Conservation (phyloP, 2,888 invertebrate genomes). For the Hanleya hanleyi region DNA sequence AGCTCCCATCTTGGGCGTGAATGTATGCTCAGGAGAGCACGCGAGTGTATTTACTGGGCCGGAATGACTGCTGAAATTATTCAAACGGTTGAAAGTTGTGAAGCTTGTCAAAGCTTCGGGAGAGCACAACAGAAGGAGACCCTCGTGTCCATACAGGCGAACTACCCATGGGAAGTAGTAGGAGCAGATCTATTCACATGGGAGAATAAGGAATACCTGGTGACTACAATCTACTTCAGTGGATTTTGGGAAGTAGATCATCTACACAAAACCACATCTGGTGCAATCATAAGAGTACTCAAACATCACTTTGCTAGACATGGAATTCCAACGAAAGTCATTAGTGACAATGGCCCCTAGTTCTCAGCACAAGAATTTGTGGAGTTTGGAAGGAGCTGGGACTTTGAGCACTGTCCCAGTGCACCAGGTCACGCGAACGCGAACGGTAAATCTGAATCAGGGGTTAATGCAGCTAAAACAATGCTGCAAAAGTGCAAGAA, state of each 20-base stretch:
- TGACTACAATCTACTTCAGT: not conserved
- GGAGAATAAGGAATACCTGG: too few species aligned
- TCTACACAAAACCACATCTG: too few species aligned
- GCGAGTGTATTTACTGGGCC: not conserved
- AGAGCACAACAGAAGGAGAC: not conserved
- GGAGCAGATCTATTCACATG: too few species aligned
- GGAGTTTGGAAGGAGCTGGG: too few species aligned
- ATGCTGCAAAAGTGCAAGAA: too few species aligned
- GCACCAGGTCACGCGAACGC: not conserved
- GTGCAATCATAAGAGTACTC: too few species aligned
- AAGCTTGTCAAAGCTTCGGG: not conserved
- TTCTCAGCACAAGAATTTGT: too few species aligned
- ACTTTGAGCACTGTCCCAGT: not conserved
- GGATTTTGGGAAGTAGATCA: too few species aligned
- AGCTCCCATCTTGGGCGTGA: conserved; percentile 17
- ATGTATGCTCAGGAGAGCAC: not conserved
- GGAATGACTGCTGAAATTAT: not conserved
- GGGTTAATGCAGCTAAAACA: too few species aligned
- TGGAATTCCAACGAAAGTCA: too few species aligned
- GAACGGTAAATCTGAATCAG: not conserved
- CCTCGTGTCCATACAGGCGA: not conserved
- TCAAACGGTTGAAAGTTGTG: not conserved
- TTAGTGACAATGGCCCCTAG: too few species aligned
- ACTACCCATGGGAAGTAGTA: not conserved
- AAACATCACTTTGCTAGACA: too few species aligned